Evolutionary conservation across 1,140 invertebrate species (phyloP).

Genomic region (Halictus rubicundus): DNA sequence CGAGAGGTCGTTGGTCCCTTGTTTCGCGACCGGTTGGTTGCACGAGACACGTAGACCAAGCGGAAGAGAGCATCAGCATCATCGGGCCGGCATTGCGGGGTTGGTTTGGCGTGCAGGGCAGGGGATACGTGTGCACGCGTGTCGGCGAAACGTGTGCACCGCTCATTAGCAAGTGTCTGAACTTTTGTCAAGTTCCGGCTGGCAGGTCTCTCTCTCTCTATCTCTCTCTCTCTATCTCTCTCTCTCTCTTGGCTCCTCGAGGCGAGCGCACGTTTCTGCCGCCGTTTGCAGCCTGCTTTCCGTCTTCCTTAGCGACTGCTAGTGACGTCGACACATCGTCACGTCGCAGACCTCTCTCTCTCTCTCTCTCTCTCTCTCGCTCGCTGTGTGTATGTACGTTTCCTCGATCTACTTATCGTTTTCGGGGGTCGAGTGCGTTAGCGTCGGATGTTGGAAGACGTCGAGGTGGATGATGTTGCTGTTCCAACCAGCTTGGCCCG

Average conservation of each 20-base stretch:
- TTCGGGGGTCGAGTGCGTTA: not conserved
- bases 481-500: too few species aligned
- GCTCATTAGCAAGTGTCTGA: slow-evolving; percentile 75
- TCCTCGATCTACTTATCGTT: slow-evolving; percentile 15
- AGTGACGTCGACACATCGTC: slow-evolving; percentile 32
- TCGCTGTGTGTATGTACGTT: slow-evolving; percentile 25
- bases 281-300: slow-evolving; percentile 31
- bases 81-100: slow-evolving; percentile 45
- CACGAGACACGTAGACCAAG: slow-evolving; percentile 55
- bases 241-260: slow-evolving; percentile 7
- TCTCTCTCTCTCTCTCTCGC: too few species aligned
- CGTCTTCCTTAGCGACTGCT: slow-evolving; percentile 42
- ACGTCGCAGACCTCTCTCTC: not conserved
- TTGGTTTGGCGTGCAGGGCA: not conserved
- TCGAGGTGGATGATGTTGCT: too few species aligned
- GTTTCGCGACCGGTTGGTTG: slow-evolving; percentile 58
- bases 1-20: slow-evolving; percentile 40
- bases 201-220: too few species aligned
- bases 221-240: too few species aligned
- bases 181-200: slow-evolving; percentile 68
- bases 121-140: slow-evolving; percentile 39
- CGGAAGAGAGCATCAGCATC: slow-evolving; percentile 56
- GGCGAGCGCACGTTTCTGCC: too few species aligned
- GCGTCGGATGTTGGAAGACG: not conserved
- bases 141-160: slow-evolving; percentile 59